Evolutionary conservation across 2,888 invertebrate species (phyloP).

Genomic region (Drosophila neoperkinsi): DNA sequence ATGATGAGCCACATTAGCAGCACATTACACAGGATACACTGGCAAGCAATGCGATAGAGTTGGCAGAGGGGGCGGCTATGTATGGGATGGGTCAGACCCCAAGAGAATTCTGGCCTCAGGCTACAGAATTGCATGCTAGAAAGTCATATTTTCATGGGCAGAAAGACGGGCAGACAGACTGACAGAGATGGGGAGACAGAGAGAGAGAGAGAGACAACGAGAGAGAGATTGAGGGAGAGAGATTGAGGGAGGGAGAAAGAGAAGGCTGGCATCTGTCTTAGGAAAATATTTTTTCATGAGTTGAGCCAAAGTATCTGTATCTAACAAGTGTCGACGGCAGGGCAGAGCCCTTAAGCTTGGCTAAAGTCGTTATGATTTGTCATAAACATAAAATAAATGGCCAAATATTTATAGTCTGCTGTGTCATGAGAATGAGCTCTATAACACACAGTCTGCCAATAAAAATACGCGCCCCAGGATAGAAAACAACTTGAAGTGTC

Average conservation of each 20-base stretch:
- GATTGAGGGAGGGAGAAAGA: neutral
- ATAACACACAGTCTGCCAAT: conserved; percentile 38
- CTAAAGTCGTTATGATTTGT: conserved; percentile 79
- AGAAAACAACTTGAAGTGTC: conserved; percentile 45
- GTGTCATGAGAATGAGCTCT: conserved; percentile 53
- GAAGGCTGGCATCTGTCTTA: conserved; percentile 45
- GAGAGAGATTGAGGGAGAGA: neutral
- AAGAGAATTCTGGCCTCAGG: conserved; percentile 14
- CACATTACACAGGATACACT: conserved; percentile 56
- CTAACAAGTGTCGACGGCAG: conserved; percentile 73
- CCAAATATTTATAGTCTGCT: conserved; percentile 78
- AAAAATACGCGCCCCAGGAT: conserved; percentile 52
- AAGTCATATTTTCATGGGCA: conserved; percentile 68
- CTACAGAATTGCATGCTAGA: conserved; percentile 59
- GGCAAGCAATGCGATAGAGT: conserved; percentile 29
- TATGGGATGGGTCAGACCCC: conserved; percentile 5
- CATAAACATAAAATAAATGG: conserved; percentile 81
- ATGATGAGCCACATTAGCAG: conserved; percentile 71
- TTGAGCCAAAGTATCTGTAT: conserved; percentile 65
- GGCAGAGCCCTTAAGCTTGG: conserved; percentile 69
- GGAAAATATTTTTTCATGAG: conserved; percentile 57
- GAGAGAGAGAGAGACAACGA: neutral
- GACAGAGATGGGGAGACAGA: neutral
- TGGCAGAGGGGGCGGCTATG: conserved; percentile 11
- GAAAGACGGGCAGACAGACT: conserved; percentile 22